Conservation (phyloP, 2,797 vertebrate genomes). For the Sciurus vulgaris region DNA sequence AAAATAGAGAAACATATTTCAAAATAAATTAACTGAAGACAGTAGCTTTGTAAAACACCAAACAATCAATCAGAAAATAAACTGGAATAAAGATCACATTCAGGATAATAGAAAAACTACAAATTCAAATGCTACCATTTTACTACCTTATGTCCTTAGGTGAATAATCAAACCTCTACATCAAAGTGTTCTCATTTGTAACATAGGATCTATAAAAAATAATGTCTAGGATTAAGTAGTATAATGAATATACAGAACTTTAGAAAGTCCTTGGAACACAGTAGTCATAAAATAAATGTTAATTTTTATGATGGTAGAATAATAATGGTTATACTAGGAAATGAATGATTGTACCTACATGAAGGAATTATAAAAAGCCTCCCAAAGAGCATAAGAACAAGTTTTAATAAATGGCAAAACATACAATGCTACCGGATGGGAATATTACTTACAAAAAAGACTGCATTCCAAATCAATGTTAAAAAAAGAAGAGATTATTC, state of each 20-base stretch:
- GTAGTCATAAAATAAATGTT: not conserved
- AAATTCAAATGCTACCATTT: not conserved
- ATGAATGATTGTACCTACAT: not conserved
- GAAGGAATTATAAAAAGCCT: not conserved
- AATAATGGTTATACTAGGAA: not conserved
- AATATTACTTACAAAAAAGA: not conserved
- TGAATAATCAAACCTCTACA: not conserved
- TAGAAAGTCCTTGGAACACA: not conserved
- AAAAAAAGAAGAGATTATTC: not conserved
- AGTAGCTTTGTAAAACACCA: not conserved
- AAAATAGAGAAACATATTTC: not conserved
- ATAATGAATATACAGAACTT: not conserved
- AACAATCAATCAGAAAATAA: not conserved
- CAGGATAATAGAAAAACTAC: not conserved
- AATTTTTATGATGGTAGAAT: not conserved
- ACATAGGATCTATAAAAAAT: not conserved
- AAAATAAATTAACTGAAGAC: not conserved
- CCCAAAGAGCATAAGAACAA: not conserved
- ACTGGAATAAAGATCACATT: not conserved
- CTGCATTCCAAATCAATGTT: not conserved
- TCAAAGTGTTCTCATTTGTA: not conserved
- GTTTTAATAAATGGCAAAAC: not conserved
- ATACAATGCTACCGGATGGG: not conserved
- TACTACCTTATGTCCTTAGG: not conserved
- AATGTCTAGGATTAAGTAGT: slow-evolving; percentile 7